phyloP scores from a whole-genome alignment of 2,797 vertebrate species.

The Galago senegalensis region DNA sequence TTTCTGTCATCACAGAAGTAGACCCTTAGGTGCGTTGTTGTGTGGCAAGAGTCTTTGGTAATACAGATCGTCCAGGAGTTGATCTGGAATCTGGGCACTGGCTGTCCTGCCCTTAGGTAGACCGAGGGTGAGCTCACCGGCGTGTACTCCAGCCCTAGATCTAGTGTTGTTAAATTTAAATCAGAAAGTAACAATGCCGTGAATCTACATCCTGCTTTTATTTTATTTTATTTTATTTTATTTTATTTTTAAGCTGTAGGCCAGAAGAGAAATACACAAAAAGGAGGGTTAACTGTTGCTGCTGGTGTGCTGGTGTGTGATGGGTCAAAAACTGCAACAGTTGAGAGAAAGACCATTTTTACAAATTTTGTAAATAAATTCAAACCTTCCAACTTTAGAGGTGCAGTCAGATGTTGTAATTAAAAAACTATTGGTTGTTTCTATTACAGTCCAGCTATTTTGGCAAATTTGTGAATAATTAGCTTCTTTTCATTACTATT shows the following conservation, averaged over 20 bases:
- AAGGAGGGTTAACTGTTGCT: not conserved
- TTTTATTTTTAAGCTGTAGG: not conserved
- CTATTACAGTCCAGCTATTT: slow-evolving; percentile 26
- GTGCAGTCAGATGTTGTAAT: not conserved
- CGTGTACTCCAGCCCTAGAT: not conserved
- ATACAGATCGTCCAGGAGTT: not conserved
- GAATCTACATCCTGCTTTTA: not conserved
- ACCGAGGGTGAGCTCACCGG: not conserved
- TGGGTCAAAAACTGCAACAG: not conserved
- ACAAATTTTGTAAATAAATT: slow-evolving; percentile 1
- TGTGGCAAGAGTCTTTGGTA: not conserved
- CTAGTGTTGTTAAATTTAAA: not conserved
- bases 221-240: not conserved
- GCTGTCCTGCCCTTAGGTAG: not conserved
- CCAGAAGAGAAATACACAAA: not conserved
- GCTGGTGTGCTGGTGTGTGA: not conserved
- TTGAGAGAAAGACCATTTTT: not conserved
- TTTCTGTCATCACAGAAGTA: not conserved
- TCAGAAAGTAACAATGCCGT: slow-evolving; percentile 2
- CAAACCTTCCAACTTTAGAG: slow-evolving; percentile 34
- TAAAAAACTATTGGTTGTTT: not conserved
- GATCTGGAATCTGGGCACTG: not conserved
- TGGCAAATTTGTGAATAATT: slow-evolving; percentile 41
- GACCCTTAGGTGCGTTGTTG: not conserved
- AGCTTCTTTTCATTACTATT: slow-evolving; percentile 35